phyloP scores from a whole-genome alignment of 1,140 invertebrate species.

The Drosophila trapezifrons region DNA sequence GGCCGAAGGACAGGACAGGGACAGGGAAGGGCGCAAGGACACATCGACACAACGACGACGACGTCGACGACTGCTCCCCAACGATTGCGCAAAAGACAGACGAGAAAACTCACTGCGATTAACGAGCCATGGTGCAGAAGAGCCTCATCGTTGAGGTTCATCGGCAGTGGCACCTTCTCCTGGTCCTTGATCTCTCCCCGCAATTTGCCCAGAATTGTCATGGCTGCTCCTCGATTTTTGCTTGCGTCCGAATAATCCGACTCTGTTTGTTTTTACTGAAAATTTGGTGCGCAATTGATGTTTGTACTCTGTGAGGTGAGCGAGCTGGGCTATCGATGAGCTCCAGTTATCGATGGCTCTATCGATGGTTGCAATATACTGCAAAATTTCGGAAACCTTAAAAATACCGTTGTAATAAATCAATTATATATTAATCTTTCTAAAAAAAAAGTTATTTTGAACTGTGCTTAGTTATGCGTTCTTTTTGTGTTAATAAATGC shows the following conservation, averaged over 20 bases:
- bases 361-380: background rate
- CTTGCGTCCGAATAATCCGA: background rate
- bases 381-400: background rate
- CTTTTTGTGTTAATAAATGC: too few relatives aligned
- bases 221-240: conserved; percentile 22
- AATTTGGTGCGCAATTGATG: conserved; percentile 57
- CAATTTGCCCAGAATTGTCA: conserved; percentile 72
- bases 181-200: conserved; percentile 68
- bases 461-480: too few relatives aligned
- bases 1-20: conserved; percentile 42
- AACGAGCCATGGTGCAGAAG: conserved; percentile 71
- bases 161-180: conserved; percentile 87
- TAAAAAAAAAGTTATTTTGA: too few relatives aligned
- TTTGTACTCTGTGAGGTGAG: conserved; percentile 2
- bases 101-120: conserved; percentile 63
- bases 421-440: too few relatives aligned
- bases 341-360: conserved; percentile 15
- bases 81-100: conserved; percentile 59
- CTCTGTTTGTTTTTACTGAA: conserved; percentile 38
- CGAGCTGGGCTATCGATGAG: background rate
- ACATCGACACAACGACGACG: conserved; percentile 6
- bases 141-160: conserved; percentile 86
- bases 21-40: conserved; percentile 53
- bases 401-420: too few relatives aligned
- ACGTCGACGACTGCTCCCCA: background rate